A percentile compares a stretch with the other conserved stretches of the same genome.
phyloP scores from a whole-genome alignment of 2,888 invertebrate species.

The Atrina japonica region DNA sequence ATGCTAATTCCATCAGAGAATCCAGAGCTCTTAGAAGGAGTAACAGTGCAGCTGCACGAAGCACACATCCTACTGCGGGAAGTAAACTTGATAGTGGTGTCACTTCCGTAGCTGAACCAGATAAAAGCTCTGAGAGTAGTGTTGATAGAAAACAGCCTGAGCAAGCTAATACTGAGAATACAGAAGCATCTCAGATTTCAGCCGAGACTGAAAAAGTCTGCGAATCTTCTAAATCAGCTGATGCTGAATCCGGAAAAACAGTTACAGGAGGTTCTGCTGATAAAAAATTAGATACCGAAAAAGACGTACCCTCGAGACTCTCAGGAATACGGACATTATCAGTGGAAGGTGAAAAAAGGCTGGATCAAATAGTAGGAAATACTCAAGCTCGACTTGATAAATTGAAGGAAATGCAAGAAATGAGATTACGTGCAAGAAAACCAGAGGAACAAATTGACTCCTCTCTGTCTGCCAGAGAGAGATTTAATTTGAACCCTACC shows the following conservation, averaged over 20 bases:
- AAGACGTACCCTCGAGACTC: neutral
- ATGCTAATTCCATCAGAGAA: constrained; percentile 1
- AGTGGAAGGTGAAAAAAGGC: constrained; percentile 23
- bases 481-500: constrained; percentile 22
- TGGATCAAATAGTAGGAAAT: constrained; percentile 9
- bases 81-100: too few species aligned
- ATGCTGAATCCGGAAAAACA: too few species aligned
- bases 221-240: too few species aligned
- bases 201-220: too few species aligned
- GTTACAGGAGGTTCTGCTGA: neutral
- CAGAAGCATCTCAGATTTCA: too few species aligned
- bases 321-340: constrained; percentile 3
- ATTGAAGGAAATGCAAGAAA: constrained; percentile 25
- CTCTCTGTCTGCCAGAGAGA: constrained; percentile 28
- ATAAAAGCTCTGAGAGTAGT: too few species aligned
- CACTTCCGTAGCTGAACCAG: too few species aligned
- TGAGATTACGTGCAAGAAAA: constrained; percentile 15
- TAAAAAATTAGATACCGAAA: constrained; percentile 4
- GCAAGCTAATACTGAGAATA: too few species aligned
- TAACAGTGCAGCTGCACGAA: too few species aligned
- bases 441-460: constrained; percentile 12
- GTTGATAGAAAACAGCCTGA: too few species aligned
- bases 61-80: too few species aligned
- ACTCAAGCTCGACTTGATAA: constrained; percentile 8
- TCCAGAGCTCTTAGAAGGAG: neutral